Evolutionary conservation across 2,113 vertebrate genomes (phyloP), one percentile per base, ranked within the genome.

Genomic region (Marcusenius ussheri): DNA sequence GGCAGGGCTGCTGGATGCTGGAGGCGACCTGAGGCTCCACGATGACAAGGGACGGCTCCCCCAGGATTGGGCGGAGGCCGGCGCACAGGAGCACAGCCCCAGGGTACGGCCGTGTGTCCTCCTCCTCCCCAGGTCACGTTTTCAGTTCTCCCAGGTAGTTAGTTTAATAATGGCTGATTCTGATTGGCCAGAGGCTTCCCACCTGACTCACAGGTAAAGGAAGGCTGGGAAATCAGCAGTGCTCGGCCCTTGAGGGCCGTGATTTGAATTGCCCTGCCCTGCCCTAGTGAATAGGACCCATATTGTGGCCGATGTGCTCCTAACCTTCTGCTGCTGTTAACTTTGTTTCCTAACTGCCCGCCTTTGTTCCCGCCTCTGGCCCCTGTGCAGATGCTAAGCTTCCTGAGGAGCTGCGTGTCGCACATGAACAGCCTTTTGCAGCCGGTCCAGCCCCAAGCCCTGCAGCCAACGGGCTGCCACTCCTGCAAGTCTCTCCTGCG

Each of bases 11-110:
- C 88, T 98, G 93, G 97, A 97, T 84, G 95, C 94, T 7, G 97
- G 97, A 1, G 97, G 97, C 83, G 97, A 98, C 85, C 92, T 98
- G 45, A 91, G 97, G 15, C 94, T 96, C 0, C 97, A 97, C 0
- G 97, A 98, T 5, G 39, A 92, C 51, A 90, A 94, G 35, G 97
- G 97, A 35, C 95, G 31, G 90, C 95, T 83, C 1, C 96, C 97
- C 0, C 94, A 94, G 88, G 88, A 42, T 88, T 98, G 97, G 97
- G 97, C 97, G 0, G 15, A 95, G 91, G 92, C 94, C 27, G 96
- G 94, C 35, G 95, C 92, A 1, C 96, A 95, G 91, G 95, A 96
- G n/a, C 91, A 91, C 88, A 95, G 94, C 0, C 88, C 92, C 2
- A 93, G 90, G 94, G 97, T 98, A 92, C 70, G 5, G 4, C 35